Evolutionary conservation across 2,113 vertebrate species (phyloP), one percentile per base, ranked within the genome.

Genomic region (Pteropus alecto): DNA sequence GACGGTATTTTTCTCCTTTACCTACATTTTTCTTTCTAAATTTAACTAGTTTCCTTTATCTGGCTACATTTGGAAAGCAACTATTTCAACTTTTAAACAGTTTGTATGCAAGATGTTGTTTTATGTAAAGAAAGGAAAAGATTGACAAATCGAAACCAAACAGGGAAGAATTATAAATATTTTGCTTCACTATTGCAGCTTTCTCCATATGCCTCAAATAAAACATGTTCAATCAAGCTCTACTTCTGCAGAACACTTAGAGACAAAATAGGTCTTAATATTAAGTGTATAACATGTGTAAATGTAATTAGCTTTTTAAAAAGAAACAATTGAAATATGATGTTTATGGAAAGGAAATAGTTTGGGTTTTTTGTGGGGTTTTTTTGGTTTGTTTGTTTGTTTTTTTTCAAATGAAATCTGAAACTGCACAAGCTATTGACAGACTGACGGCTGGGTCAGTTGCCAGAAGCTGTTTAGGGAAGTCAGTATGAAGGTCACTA

Each of bases 41-140:
- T 60, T 71, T 93, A 68, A 90, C 68, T 38, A 11, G 24, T 93
- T 93, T 88, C 38, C 81, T 93, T 84, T 78, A 67, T 92, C 90
- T 92, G 83, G 65, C 74, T 96, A 65, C 82, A 94, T 96, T 98
- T 97, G 95, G 91, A 97, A 97, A 28, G 41, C 43, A 70, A 79
- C 89, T 70, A 76, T 89, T 93, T 93, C 96, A 96, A 95, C 73
- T 93, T 96, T 96, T 85, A 93, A 97, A 96, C 97, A 98, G 97
- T 97, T 98, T 97, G 97, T 89, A 93, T 9, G 93, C 97, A 98
- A 98, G 98, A 98, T 98, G 97, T 97, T 98, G 97, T 97, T 98
- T 97, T 97, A 94, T 96, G 93, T 98, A 97, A 98, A 98, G 97
- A 97, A 96, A 63, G 83, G 83, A 56, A 97, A 97, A 96, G 95